Conservation (phyloP, 2,797 vertebrate genomes). For the Serranus cabrilla region DNA sequence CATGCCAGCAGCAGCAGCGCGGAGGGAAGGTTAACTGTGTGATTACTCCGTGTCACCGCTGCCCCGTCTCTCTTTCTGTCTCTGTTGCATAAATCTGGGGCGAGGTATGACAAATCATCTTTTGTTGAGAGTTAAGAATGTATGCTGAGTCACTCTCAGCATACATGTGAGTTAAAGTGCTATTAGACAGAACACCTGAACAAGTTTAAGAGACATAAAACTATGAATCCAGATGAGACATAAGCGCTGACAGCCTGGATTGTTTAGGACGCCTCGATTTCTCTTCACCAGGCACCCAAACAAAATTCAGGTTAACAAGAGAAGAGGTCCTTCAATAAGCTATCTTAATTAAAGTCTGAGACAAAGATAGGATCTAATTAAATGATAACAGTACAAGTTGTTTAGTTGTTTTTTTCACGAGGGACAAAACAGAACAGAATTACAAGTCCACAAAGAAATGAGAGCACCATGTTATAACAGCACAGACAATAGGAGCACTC, state of each 20-base stretch:
- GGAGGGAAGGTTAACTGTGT: conserved; percentile 16
- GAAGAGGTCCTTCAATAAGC: conserved; percentile 27
- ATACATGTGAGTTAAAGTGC: background rate
- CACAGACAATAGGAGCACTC: background rate
- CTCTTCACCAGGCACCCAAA: conserved; percentile 21
- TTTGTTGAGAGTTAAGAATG: conserved; percentile 1
- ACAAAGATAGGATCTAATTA: conserved; percentile 65
- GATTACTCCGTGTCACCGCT: conserved; percentile 10
- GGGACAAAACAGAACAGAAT: conserved; percentile 32
- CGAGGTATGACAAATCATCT: conserved; percentile 20
- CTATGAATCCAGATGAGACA: conserved; percentile 20
- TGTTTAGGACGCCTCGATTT: conserved; percentile 23
- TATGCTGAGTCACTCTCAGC: conserved; percentile 2
- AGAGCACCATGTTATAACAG: conserved; percentile 16
- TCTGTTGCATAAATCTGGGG: conserved; percentile 2
- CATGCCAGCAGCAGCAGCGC: background rate
- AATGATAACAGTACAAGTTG: conserved; percentile 51
- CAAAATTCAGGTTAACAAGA: conserved; percentile 37
- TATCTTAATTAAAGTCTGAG: conserved; percentile 62
- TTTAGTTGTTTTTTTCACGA: conserved; percentile 31
- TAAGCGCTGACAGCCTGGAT: conserved; percentile 1
- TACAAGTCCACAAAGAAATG: background rate
- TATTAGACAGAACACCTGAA: background rate
- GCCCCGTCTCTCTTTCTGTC: background rate
- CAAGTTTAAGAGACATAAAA: background rate